Evolutionary conservation across 2,888 invertebrate species (phyloP).

Genomic region (Agonopterix heracliana): DNA sequence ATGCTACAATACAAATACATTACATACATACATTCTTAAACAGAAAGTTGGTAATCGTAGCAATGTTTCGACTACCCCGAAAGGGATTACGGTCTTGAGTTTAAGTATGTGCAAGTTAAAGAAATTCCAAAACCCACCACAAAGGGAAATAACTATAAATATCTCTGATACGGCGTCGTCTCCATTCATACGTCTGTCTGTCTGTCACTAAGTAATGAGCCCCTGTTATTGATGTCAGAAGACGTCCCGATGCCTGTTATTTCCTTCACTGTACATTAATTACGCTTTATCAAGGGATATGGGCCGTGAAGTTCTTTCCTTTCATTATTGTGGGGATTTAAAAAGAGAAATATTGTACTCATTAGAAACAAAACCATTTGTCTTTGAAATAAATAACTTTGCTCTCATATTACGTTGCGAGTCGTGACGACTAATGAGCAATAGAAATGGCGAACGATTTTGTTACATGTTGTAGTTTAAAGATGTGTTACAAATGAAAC

Average conservation of each 20-base stretch:
- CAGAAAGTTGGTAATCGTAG: no score
- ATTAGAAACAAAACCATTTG: slow-evolving; percentile 1
- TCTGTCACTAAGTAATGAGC: slow-evolving; percentile 22
- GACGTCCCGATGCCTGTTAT: slow-evolving; percentile 11
- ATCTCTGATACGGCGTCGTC: slow-evolving; percentile 2
- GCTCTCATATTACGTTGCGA: not conserved
- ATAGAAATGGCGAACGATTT: no score
- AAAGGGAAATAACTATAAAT: no score
- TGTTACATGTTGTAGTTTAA: no score
- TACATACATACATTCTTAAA: no score
- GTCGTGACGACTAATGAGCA: no score
- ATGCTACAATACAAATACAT: no score
- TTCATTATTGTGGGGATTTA: not conserved
- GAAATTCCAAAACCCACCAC: no score
- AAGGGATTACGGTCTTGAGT: no score
- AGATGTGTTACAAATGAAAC: no score
- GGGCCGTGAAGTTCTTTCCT: slow-evolving; percentile 12
- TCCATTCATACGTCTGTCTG: slow-evolving; percentile 16
- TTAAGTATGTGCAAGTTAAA: no score
- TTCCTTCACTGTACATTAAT: slow-evolving; percentile 26
- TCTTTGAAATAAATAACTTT: not conserved
- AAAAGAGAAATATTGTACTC: not conserved
- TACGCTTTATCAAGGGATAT: slow-evolving; percentile 22
- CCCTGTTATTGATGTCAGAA: slow-evolving; percentile 21
- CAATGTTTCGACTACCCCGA: no score